Conservation (phyloP, 2,113 vertebrate genomes). For the Eurypyga helias region DNA sequence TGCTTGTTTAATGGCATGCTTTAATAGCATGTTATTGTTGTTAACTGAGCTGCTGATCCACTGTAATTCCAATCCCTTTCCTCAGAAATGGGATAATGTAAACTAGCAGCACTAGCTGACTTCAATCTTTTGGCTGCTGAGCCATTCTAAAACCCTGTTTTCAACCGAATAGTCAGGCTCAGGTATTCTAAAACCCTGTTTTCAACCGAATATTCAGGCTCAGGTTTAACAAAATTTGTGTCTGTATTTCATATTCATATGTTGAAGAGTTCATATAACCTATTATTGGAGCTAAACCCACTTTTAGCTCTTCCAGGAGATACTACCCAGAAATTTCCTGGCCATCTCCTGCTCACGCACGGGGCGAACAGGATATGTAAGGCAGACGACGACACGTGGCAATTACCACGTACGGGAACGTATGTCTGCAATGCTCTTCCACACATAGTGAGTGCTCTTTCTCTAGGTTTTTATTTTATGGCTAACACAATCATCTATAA, state of each 20-base stretch:
- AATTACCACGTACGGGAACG: accelerated
- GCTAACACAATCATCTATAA: background rate
- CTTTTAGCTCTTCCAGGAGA: background rate
- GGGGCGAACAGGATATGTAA: background rate
- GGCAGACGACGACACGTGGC: accelerated
- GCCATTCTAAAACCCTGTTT: background rate
- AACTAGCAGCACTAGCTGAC: background rate
- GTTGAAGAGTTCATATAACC: background rate
- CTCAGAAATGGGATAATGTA: background rate
- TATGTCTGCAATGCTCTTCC: background rate
- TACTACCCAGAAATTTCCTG: background rate
- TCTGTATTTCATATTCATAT: background rate
- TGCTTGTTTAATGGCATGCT: background rate
- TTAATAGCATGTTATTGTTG: background rate
- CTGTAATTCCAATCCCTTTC: background rate
- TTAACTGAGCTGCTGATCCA: background rate
- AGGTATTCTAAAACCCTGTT: background rate
- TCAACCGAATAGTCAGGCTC: background rate
- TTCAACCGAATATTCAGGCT: background rate
- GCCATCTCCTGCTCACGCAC: background rate
- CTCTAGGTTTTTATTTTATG: background rate
- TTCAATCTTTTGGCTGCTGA: background rate
- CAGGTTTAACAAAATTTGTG: background rate
- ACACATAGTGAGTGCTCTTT: background rate
- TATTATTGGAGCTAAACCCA: background rate